phyloP scores from a whole-genome alignment of 2,888 invertebrate genomes.

The Megamerina dolium region DNA sequence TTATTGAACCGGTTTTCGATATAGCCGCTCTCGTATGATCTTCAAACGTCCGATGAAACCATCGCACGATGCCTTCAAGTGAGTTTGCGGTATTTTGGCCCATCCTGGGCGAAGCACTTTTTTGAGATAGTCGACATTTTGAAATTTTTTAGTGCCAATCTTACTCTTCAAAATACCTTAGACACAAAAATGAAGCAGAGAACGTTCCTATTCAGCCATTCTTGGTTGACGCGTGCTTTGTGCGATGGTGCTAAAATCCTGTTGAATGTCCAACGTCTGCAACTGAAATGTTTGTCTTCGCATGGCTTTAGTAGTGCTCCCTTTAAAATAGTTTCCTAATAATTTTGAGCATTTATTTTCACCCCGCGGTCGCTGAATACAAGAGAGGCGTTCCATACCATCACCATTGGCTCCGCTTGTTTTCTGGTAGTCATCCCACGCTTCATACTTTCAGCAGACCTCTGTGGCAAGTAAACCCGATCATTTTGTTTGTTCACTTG shows the following conservation, averaged over 20 bases:
- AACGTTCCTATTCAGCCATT: background rate
- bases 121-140: background rate
- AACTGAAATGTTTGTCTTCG: background rate
- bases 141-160: conserved; percentile 4
- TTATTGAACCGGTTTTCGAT: too few species aligned
- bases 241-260: conserved; percentile 1
- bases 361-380: background rate
- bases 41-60: conserved; percentile 2
- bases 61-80: conserved; percentile 3
- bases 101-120: conserved; percentile 1
- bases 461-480: conserved; percentile 1
- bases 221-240: conserved; percentile 1
- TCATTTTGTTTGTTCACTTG: conserved; percentile 3
- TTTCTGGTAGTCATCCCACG: too few species aligned
- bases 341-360: background rate
- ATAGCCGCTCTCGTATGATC: too few species aligned
- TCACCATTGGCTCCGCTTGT: background rate
- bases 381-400: background rate
- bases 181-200: conserved; percentile 6
- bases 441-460: conserved; percentile 1
- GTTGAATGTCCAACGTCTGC: conserved; percentile 1
- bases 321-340: conserved; percentile 1
- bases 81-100: conserved; percentile 9
- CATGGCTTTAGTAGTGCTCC: background rate
- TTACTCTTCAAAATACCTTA: conserved; percentile 3